These are phyloP conservation scores for Chrysina gloriosa DNA, from an alignment of 2,888 invertebrate genomes.

Conservation along the genomic window DNA sequence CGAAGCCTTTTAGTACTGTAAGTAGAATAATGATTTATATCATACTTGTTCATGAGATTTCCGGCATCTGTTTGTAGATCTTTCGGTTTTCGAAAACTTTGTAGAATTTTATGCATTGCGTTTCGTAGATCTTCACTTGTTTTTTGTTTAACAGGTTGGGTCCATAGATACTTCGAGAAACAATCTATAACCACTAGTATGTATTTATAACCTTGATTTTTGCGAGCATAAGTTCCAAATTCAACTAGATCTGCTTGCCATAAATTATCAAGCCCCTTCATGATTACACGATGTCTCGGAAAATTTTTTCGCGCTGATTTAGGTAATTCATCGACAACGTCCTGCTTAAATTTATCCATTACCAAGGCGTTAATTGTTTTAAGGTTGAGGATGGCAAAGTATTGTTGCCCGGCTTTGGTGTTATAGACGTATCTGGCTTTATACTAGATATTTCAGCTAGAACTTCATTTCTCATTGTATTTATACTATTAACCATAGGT, in stretches of 20 bases:
- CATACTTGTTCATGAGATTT: conserved; percentile 51
- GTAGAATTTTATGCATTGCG: conserved; percentile 48
- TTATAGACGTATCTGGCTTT: too few species aligned
- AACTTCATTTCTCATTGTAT: too few species aligned
- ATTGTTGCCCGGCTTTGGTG: too few species aligned
- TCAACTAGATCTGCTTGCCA: conserved; percentile 60
- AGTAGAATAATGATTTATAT: conserved; percentile 53
- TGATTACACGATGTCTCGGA: conserved; percentile 54
- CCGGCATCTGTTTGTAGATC: conserved; percentile 55
- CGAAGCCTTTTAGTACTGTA: conserved; percentile 48
- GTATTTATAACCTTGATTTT: conserved; percentile 56
- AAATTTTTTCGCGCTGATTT: too few species aligned
- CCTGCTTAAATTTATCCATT: conserved; percentile 52
- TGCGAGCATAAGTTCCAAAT: not conserved
- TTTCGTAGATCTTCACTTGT: conserved; percentile 49
- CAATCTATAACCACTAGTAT: conserved; percentile 59
- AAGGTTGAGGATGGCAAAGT: too few species aligned
- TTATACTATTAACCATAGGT: too few species aligned
- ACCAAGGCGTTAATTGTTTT: not conserved
- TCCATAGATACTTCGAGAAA: conserved; percentile 61
- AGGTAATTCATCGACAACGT: conserved; percentile 57
- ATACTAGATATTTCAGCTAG: too few species aligned
- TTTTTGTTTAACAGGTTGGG: conserved; percentile 57
- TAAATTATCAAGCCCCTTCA: conserved; percentile 60
- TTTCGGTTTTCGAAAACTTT: conserved; percentile 41